Evolutionary conservation across 2,888 invertebrate genomes (phyloP).

Genomic region (Melitaea athalia): DNA sequence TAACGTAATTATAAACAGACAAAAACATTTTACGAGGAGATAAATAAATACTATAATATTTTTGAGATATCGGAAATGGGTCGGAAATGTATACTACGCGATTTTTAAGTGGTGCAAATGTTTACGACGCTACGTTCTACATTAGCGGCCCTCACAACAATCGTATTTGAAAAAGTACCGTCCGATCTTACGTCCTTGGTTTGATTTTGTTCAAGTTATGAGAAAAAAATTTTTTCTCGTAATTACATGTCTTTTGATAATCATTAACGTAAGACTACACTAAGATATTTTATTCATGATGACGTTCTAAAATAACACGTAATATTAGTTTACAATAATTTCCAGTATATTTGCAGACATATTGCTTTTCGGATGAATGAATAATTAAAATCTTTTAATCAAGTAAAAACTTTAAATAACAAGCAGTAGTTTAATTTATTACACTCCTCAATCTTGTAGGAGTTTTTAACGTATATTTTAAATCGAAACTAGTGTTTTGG

Average conservation of each 20-base stretch:
- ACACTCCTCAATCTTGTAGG: not conserved
- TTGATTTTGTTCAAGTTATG: not conserved
- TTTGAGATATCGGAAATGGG: not conserved
- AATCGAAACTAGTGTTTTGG: constrained; percentile 26
- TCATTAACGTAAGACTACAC: too few species aligned
- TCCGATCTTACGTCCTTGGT: not conserved
- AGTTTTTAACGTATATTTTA: constrained; percentile 3
- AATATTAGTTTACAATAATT: constrained; percentile 7
- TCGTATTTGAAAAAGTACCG: not conserved
- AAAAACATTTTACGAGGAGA: constrained; percentile 33
- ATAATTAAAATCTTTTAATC: not conserved
- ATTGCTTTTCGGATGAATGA: not conserved
- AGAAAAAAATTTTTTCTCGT: not conserved
- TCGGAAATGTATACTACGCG: not conserved
- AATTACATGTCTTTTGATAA: not conserved
- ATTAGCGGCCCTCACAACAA: not conserved
- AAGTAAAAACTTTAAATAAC: not conserved
- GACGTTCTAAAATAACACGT: not conserved
- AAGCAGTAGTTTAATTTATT: not conserved
- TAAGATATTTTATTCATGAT: not conserved
- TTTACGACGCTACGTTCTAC: not conserved
- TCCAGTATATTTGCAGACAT: not conserved
- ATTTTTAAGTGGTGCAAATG: not conserved
- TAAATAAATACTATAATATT: constrained; percentile 33
- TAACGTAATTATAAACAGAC: constrained; percentile 36